Evolutionary conservation across 1,140 invertebrate genomes (phyloP), one percentile per base, ranked within the genome.

Genomic region (Drosophila littoralis): DNA sequence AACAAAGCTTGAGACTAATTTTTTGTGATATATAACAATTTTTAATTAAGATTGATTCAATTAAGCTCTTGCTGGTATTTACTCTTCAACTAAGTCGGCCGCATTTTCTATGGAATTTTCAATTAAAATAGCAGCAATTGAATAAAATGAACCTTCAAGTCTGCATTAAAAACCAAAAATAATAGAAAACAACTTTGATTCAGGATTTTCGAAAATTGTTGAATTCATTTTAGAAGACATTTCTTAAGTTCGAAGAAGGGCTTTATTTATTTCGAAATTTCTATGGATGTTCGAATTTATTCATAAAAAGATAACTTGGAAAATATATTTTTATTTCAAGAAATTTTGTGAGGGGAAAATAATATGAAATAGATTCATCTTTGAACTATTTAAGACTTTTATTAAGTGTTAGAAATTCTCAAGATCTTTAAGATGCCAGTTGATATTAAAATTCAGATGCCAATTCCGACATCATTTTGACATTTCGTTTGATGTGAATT

Each of bases 41-140:
- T 72, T 82, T 82, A 86, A 86, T 88, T 89, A 88, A 88, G 83
- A 83, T 88, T 89, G 59, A 79, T 88, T 80, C 84, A 89, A 83
- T 89, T 83, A 70, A 58, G 58, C 51, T 33, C 7, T 9, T 38
- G 38, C 2, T 48, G 12, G 28, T 57, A 57, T 59, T 67, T 61
- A 35, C 38, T 48, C 36, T 58, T 59, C 61, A 40, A 33, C 58
- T 36, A 46, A 46, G 58, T 60, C 43, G 36, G 15, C 58, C 35
- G 22, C 32, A 55, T 65, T 65, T 66, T 32, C 43, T 38, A 57
- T 57, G 46, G 46, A 61, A 50, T 69, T 61, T 63, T 54, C 50
- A 69, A 63, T 69, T 61, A 12, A 54, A 61, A 66, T 50, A 22
- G 22, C 43, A 48, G 33, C 33, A 58, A 58, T 48, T 22, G 33